Evolutionary conservation across 2,113 vertebrate species (phyloP).

Genomic region (Plecturocebus donacophilus): DNA sequence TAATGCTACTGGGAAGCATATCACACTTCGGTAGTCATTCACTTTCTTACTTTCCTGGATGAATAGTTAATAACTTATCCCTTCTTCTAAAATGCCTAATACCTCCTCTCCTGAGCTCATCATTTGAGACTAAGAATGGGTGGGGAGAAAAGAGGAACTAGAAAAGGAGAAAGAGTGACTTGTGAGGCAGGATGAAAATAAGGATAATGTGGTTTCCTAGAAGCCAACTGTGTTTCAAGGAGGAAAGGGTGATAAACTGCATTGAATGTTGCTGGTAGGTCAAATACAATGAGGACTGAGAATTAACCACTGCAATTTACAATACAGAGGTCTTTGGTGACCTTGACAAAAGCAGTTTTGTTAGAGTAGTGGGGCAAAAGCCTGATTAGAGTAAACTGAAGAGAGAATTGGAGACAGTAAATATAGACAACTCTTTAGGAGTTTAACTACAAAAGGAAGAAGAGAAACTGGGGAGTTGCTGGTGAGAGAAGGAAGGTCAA

Average conservation of each 20-base stretch:
- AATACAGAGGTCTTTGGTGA: background rate
- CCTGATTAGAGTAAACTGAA: background rate
- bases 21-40: background rate
- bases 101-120: background rate
- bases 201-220: background rate
- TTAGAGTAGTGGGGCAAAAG: background rate
- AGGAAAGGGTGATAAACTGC: background rate
- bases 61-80: background rate
- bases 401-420: background rate
- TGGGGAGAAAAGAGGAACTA: background rate
- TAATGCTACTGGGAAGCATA: background rate
- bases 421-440: background rate
- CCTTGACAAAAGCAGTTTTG: background rate
- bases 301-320: background rate
- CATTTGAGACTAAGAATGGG: background rate
- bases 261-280: background rate
- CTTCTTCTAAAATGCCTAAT: background rate
- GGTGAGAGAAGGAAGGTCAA: background rate
- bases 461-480: background rate
- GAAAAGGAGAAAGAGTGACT: background rate
- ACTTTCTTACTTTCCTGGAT: slow-evolving; percentile 11
- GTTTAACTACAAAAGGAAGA: background rate
- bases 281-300: background rate
- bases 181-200: background rate
- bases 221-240: slow-evolving; percentile 27